Evolutionary conservation across 2,113 vertebrate species (phyloP).

Genomic region (cat (Felis catus)): F.catus_Fca126_mat1.0 CM031418.1:112100001-112100500

Average conservation of each 20-base stretch:
- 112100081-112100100: conserved; percentile 80
- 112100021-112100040: conserved; percentile 71
- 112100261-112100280: conserved; percentile 26
- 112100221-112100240: conserved; percentile 58
- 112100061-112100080: conserved; percentile 74
- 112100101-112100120: conserved; percentile 80
- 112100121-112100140: conserved; percentile 80
- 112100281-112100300: conserved; percentile 41
- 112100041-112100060: conserved; percentile 74
- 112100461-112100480: conserved; percentile 48
- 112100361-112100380: conserved; percentile 21
- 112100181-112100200: conserved; percentile 72
- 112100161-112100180: conserved; percentile 82
- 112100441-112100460: conserved; percentile 65
- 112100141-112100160: conserved; percentile 77
- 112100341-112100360: conserved; percentile 14
- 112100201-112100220: conserved; percentile 74
- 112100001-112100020: conserved; percentile 67
- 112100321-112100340: not conserved
- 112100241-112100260: conserved; percentile 58
- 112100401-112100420: conserved; percentile 73
- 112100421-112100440: conserved; percentile 69
- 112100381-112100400: conserved; percentile 50
- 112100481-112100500: conserved; percentile 37
- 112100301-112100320: conserved; percentile 26